Evolutionary conservation across 2,797 vertebrate genomes (phyloP), one percentile per base, ranked within the genome.

Genomic region (Onychomys leucogaster): DNA sequence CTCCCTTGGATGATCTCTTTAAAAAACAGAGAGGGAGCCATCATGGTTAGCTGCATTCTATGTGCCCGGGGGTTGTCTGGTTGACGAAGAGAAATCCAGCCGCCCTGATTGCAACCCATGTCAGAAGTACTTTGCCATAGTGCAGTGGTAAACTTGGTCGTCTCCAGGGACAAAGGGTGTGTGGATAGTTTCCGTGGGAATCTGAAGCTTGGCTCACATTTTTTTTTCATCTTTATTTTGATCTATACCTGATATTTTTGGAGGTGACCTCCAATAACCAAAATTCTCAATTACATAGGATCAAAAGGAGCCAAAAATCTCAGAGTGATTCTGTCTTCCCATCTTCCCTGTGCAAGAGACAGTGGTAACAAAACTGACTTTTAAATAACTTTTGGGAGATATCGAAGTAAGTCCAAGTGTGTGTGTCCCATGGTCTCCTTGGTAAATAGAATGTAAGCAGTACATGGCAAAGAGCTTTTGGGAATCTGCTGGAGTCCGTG

Each of bases 101-200:
- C 76, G 86, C 55, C 93, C 91, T 93, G 80, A 46, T 34, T 77
- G 19, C 27, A 57, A 84, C 93, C 89, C 89, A 69, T 92, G 73
- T 81, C 34, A 29, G 88, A 83, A 90, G 90, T 91, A 95, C 59
- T 77, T 37, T 65, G 49, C n/a, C 46, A 46, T 4, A 14, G 69
- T 46, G 34, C 5, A 77, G 59, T 69, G 37, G 16, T 89, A 67
- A 95, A 92, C 91, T 78, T 92, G 80, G 88, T 83, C 75, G 25
- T 61, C 65, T 57, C 81, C 89, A 80, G 87, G 49, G 82, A 94
- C 75, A 89, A 81, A 97, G 69, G 97, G 91, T 94, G 41, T 71
- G 25, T 9, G 86, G 63, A 93, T 57, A 88, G 83, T 87, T 88
- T 89, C 71, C 13, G 2, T 11, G 67, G 87, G 75, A 92, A 94